A percentile compares a stretch with the other conserved stretches of the same genome.
Conservation (phyloP, 2,113 vertebrate genomes). For the Typhlomys cinereus region DNA sequence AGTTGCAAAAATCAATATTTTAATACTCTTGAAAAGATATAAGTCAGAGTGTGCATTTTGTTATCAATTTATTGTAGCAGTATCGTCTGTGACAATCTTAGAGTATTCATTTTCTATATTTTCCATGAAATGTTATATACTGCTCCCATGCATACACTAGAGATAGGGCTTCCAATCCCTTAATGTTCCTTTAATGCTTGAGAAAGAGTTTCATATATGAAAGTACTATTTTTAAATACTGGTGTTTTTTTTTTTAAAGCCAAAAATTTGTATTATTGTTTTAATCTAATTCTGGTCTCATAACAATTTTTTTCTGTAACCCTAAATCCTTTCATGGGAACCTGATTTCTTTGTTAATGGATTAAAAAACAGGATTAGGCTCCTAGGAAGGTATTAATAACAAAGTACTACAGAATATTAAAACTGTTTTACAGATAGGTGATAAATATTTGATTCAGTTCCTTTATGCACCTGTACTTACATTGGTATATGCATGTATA, state of each 20-base stretch:
- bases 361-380: constrained; percentile 80
- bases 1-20: neutral
- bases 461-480: neutral
- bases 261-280: constrained; percentile 82
- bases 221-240: constrained; percentile 84
- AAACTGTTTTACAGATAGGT: constrained; percentile 72
- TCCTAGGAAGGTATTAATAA: constrained; percentile 83
- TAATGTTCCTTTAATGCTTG: constrained; percentile 54
- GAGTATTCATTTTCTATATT: neutral
- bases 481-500: too few relatives aligned
- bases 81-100: neutral
- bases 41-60: neutral
- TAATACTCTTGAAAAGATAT: neutral
- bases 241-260: constrained; percentile 81
- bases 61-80: neutral
- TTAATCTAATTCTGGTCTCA: constrained; percentile 85
- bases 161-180: constrained; percentile 59
- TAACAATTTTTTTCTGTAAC: constrained; percentile 85
- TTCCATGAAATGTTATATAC: neutral
- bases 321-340: constrained; percentile 78
- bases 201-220: constrained; percentile 72
- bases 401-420: constrained; percentile 77
- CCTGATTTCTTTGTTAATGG: constrained; percentile 84
- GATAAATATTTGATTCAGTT: constrained; percentile 74
- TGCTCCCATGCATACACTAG: constrained; percentile 61